Evolutionary conservation across 2,888 invertebrate genomes (phyloP).

Genomic region (Drosophila macrothrix): DNA sequence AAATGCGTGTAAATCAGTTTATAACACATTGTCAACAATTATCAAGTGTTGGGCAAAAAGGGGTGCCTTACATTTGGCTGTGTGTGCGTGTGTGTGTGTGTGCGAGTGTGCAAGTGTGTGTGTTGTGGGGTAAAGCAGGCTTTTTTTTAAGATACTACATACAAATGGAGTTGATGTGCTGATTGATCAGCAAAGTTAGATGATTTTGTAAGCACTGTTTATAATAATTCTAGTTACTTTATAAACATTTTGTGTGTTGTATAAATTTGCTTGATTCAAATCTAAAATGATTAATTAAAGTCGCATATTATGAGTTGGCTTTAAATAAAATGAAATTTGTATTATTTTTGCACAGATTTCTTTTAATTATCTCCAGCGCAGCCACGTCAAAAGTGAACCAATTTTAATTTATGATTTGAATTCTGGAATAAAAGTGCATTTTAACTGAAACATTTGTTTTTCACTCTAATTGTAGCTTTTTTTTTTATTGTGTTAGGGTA

Average conservation of each 20-base stretch:
- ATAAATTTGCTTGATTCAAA: neutral
- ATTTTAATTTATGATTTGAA: neutral
- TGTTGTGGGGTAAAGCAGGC: neutral
- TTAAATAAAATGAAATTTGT: neutral
- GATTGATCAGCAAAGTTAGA: neutral
- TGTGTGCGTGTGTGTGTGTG: neutral
- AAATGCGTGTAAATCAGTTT: conserved; percentile 80
- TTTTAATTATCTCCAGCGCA: no score
- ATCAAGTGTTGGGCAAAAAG: conserved; percentile 62
- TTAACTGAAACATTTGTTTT: neutral
- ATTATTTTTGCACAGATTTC: neutral
- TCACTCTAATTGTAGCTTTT: neutral
- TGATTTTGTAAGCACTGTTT: neutral
- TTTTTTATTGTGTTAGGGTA: neutral
- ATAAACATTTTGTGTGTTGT: neutral
- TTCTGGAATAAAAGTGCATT: neutral
- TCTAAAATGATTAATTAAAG: neutral
- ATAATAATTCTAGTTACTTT: neutral
- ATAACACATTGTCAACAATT: conserved; percentile 81
- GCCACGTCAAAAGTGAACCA: neutral
- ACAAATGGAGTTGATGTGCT: conserved; percentile 15
- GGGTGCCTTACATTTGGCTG: conserved; percentile 34
- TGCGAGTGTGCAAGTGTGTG: no score
- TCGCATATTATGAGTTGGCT: neutral
- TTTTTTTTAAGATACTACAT: neutral